Base-by-base conservation (phyloP, 2,113 vertebrate species). In the Electrona antarctica region DNA sequence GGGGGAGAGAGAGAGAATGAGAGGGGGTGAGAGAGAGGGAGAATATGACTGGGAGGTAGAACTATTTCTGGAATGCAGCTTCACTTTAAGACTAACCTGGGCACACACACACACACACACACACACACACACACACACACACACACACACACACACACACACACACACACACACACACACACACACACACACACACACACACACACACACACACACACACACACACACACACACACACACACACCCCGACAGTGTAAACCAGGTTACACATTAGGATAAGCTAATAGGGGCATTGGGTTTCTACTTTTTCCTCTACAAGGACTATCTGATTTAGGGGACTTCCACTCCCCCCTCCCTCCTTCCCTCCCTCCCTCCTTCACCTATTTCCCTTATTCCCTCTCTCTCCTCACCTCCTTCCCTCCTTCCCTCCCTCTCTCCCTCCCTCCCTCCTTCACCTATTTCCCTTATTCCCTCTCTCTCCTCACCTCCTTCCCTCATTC, bases 51-150 rank as follows among this genome's bases (percentile, higher is more conserved):
- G 64, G 4, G 64, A 79, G 73, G 65, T 67, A 13, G 65, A 86
- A 83, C 58, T 70, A 91, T 89, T 76, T 70, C 69, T 58, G 87
- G 79, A 82, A 91, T 90, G 87, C 72, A 76, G 64, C 76, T 76
- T 84, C 60, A 41, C 74, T 82, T 85, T 81, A 80, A 79, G 70
- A 79, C 73, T 71, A 80, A 86, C 72, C 41, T 50, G 73, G 28
- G 47, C 58, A 61, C 33, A 64, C 62, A 73, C 68, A 76, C 74
- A 72, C 69, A 60, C 72, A 50, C 74, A 72, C 69, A 73, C 67
- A 50, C 67, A 50, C 15, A 59, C 48, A 11, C 47, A 50, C 62
- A 51, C 62, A 52, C 62, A 64, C 63, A 51, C 49, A 13, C 63
- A 47, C 41, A 48, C 46, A 47, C 60, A 47, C 46, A 48, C 7